phyloP scores from a whole-genome alignment of 2,113 vertebrate species.

The Tachycineta bicolor region DNA sequence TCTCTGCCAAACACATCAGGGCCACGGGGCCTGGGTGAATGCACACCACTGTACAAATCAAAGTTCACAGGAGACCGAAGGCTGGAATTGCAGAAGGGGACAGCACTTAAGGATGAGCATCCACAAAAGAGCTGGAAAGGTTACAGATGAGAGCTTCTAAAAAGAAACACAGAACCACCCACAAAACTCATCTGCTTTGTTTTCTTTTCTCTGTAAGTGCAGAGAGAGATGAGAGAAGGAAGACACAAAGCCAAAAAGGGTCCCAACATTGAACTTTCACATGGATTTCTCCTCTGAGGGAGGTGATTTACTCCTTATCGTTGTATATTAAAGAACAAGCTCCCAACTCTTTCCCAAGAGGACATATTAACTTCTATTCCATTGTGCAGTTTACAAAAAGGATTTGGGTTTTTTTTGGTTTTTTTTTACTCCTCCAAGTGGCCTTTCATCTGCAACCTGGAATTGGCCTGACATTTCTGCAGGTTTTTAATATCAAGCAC shows the following conservation, averaged over 20 bases:
- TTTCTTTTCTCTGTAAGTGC: not conserved
- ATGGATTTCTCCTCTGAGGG: not conserved
- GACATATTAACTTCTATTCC: not conserved
- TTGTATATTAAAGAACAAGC: not conserved
- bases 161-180: not conserved
- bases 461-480: not conserved
- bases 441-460: not conserved
- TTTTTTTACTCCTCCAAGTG: not conserved
- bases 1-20: not conserved
- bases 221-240: not conserved
- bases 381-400: not conserved
- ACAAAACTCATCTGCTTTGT: not conserved
- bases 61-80: not conserved
- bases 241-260: not conserved
- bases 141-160: not conserved
- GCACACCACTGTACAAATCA: not conserved
- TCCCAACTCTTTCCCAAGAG: not conserved
- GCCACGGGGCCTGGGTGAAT: not conserved
- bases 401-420: not conserved
- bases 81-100: not conserved
- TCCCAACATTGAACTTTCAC: not conserved
- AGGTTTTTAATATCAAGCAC: not conserved
- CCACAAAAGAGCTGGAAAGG: not conserved
- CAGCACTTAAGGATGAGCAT: not conserved
- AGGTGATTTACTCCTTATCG: not conserved